Conservation (phyloP, 2,113 vertebrate genomes). For the Circaetus cinerascens region DNA sequence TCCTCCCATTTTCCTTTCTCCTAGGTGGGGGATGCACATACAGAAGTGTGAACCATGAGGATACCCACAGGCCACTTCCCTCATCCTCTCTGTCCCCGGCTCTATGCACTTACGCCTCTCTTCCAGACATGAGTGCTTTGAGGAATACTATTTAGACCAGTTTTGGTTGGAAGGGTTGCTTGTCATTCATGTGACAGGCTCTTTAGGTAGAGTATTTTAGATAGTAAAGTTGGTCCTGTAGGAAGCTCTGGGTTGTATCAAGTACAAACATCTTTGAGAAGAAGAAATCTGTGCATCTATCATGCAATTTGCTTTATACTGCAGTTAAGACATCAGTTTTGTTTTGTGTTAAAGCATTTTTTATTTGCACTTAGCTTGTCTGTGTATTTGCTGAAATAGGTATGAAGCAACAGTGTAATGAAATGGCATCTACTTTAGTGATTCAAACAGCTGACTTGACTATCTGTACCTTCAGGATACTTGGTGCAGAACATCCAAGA, state of each 20-base stretch:
- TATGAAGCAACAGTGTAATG: not conserved
- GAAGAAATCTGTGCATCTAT: not conserved
- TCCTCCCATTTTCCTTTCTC: not conserved
- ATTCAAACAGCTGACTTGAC: not conserved
- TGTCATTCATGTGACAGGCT: not conserved
- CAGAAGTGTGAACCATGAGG: not conserved
- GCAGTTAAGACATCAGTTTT: not conserved
- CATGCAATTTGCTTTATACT: not conserved
- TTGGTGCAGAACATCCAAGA: not conserved
- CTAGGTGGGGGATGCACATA: accelerated
- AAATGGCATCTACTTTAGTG: not conserved
- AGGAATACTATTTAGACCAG: not conserved
- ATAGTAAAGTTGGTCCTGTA: not conserved
- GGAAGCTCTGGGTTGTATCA: not conserved
- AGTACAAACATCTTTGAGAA: not conserved
- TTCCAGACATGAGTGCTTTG: not conserved
- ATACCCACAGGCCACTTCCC: not conserved
- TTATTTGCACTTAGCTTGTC: not conserved
- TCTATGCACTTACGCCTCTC: not conserved
- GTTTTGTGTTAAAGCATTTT: not conserved
- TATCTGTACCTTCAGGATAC: not conserved
- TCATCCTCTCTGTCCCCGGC: not conserved
- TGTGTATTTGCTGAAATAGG: not conserved
- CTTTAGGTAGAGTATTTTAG: not conserved
- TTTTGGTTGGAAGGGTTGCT: not conserved